phyloP scores from a whole-genome alignment of 2,113 vertebrate genomes.

The Actenoides lindsayi region DNA sequence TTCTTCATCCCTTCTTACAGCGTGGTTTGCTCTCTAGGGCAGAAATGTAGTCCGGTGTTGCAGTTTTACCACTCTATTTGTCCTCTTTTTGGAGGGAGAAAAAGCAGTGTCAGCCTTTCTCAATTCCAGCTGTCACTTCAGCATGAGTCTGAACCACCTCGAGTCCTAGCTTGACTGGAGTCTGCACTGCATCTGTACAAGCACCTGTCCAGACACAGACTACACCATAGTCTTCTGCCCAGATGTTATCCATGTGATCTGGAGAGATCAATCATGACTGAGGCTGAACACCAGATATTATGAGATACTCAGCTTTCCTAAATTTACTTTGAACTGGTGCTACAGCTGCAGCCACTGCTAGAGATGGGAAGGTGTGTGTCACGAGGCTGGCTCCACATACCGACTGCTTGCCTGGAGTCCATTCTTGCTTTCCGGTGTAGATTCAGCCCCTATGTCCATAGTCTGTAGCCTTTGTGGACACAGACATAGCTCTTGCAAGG shows the following conservation, averaged over 20 bases:
- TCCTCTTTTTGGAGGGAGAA: background rate
- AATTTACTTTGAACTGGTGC: accelerated
- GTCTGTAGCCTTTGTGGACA: background rate
- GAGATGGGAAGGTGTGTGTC: background rate
- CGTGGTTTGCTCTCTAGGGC: background rate
- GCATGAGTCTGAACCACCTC: background rate
- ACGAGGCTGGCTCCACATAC: background rate
- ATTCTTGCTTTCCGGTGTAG: background rate
- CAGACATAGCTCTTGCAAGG: background rate
- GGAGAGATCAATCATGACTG: background rate
- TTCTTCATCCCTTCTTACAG: background rate
- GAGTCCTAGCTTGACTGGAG: background rate
- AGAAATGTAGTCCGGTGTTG: background rate
- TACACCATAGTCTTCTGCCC: background rate
- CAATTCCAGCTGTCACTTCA: background rate
- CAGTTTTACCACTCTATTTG: background rate
- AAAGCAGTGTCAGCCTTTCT: background rate
- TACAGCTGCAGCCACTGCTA: background rate
- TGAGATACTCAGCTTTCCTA: background rate
- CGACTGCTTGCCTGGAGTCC: background rate
- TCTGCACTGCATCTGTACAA: background rate
- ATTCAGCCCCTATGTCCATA: background rate
- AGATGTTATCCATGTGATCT: background rate
- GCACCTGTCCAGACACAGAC: accelerated
- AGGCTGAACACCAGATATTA: background rate